Evolutionary conservation across 2,797 vertebrate genomes (phyloP).

Genomic region (Chloroceryle amazona): DNA sequence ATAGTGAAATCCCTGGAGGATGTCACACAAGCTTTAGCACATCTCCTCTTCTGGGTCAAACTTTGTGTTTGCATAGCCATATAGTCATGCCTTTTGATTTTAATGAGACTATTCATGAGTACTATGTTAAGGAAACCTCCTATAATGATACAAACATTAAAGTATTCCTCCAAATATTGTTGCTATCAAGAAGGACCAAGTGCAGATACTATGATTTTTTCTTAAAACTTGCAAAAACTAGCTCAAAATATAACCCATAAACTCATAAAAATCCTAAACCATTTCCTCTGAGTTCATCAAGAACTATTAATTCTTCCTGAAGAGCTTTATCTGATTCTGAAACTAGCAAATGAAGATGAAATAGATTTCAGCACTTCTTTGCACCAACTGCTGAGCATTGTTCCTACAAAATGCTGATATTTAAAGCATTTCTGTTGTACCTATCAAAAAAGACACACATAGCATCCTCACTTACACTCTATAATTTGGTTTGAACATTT

Average conservation of each 20-base stretch:
- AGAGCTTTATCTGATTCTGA: not conserved
- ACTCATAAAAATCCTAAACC: not conserved
- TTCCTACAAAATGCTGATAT: not conserved
- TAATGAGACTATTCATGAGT: not conserved
- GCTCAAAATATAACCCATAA: not conserved
- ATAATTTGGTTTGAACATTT: not conserved
- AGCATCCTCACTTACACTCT: not conserved
- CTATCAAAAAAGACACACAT: not conserved
- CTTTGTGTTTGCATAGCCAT: not conserved
- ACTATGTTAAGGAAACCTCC: not conserved
- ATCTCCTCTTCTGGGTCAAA: not conserved
- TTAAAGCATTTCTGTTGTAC: not conserved
- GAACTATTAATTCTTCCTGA: not conserved
- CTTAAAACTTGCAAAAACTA: not conserved
- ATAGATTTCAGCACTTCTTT: not conserved
- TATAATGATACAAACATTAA: not conserved
- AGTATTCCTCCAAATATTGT: not conserved
- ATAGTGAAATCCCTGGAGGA: not conserved
- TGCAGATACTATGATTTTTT: not conserved
- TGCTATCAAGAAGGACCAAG: not conserved
- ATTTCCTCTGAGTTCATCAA: not conserved
- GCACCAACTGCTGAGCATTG: not conserved
- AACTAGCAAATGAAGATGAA: not conserved
- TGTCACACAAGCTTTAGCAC: not conserved
- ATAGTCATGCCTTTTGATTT: not conserved